A percentile compares a stretch with the other conserved stretches of the same genome.
These are phyloP conservation scores for Babylonia areolata DNA, from an alignment of 1,140 invertebrate genomes.

Conservation along the genomic window DNA sequence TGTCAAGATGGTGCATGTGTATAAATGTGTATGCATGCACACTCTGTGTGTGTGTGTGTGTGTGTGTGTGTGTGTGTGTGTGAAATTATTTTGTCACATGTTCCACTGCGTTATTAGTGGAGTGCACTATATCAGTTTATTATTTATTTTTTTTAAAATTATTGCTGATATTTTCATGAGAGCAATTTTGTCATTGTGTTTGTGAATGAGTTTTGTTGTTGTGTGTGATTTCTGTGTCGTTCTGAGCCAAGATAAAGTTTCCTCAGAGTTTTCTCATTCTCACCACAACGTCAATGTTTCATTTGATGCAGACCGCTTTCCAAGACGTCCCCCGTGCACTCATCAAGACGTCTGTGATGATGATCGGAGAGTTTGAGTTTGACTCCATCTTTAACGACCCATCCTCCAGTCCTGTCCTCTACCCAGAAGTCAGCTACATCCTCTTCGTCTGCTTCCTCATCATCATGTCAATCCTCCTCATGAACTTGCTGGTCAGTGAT, in stretches of 20 bases:
- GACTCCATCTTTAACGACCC: constrained; percentile 65
- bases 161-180: too few relatives aligned
- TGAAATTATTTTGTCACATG: background rate
- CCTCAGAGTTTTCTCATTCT: too few relatives aligned
- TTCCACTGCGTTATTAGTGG: too few relatives aligned
- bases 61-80: background rate
- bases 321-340: constrained; percentile 62
- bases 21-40: too few relatives aligned
- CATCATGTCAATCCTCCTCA: constrained; percentile 76
- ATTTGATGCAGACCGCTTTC: constrained; percentile 69
- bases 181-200: too few relatives aligned
- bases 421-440: constrained; percentile 65
- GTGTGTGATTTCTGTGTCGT: too few relatives aligned
- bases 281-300: background rate
- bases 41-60: background rate
- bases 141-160: too few relatives aligned
- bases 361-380: constrained; percentile 78
- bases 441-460: constrained; percentile 75
- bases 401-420: constrained; percentile 44
- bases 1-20: too few relatives aligned
- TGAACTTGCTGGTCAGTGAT: constrained; percentile 76
- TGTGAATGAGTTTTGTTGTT: too few relatives aligned
- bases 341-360: constrained; percentile 77
- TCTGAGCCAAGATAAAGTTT: too few relatives aligned
- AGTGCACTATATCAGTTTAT: too few relatives aligned